Percentiles rank a stretch among this genome's conserved stretches.
phyloP scores from a whole-genome alignment of 2,888 invertebrate genomes.

The Brachycybe producta region DNA sequence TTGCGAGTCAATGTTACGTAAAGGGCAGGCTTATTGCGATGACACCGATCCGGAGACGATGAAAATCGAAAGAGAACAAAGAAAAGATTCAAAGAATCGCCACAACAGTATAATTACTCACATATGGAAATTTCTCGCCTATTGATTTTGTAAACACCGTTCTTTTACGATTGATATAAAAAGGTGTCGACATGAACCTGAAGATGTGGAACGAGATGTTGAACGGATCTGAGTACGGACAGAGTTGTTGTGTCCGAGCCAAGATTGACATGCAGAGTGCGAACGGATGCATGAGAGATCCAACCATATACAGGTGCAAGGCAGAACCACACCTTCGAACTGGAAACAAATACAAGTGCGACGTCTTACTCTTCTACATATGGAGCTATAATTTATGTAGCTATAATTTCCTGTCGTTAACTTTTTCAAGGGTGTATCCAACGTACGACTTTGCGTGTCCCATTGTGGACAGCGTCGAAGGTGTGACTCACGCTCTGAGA shows the following conservation, averaged over 20 bases:
- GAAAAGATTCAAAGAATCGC: conserved; percentile 67
- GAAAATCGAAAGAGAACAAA: conserved; percentile 87
- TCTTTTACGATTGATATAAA: conserved; percentile 9
- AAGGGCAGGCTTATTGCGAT: conserved; percentile 90
- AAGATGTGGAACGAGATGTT: conserved; percentile 92
- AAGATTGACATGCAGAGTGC: conserved; percentile 93
- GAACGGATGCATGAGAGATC: conserved; percentile 95
- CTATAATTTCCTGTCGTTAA: conserved; percentile 3
- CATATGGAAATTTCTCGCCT: background rate
- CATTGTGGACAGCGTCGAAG: conserved; percentile 93
- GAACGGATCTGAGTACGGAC: conserved; percentile 60
- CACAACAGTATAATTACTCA: conserved; percentile 56
- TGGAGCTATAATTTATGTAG: background rate
- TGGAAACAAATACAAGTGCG: conserved; percentile 84
- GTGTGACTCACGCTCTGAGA: conserved; percentile 90
- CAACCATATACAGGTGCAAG: conserved; percentile 96
- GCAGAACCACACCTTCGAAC: conserved; percentile 87
- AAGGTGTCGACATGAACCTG: conserved; percentile 72
- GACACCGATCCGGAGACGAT: conserved; percentile 88
- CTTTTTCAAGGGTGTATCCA: conserved; percentile 71
- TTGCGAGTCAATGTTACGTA: conserved; percentile 74
- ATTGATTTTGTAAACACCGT: background rate
- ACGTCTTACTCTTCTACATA: background rate
- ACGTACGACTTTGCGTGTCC: conserved; percentile 99
- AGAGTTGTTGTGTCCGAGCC: conserved; percentile 84